Evolutionary conservation across 2,797 vertebrate species (phyloP), one percentile per base, ranked within the genome.

Genomic region (Manis javanica): DNA sequence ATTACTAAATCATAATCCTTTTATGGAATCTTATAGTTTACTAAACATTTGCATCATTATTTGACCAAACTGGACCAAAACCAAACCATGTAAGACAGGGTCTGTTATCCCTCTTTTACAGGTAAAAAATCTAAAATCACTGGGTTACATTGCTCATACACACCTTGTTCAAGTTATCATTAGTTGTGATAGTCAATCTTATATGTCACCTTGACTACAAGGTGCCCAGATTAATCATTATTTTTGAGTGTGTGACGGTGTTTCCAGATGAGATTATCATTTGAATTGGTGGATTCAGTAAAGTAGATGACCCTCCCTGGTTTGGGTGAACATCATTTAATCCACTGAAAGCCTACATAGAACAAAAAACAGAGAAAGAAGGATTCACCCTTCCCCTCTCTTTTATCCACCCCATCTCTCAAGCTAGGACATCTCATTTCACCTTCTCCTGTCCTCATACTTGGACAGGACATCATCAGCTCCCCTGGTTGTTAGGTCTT

Each of bases 1-100:
- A 90, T 92, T 90, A 81, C n/a, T 81, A 87, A 89, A 86, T 96
- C 87, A 72, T 71, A 78, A 87, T 81, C 18, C 57, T 93, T 94
- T 81, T 57, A 91, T 75, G 46, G 88, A 97, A 85, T 72, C 37
- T 34, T 55, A 74, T 37, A 79, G 34, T 93, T 94, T 85, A 89
- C 29, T 59, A 96, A 96, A 91, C 10, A 90, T 71, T 92, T 71
- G 61, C 72, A 94, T 8, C 6, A 86, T 88, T 93, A 78, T 78
- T 88, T 66, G 81, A 46, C 23, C 79, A 88, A 53, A 61, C 0
- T 87, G 53, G 31, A 61, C 24, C 55, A 71, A 94, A 87, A 72
- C 18, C 39, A 97, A 91, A 71, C 26, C 15, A 91, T 84, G 13
- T 42, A 71, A 92, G 8, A 59, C 11, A 84, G 29, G 18, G 4